phyloP scores from a whole-genome alignment of 2,888 invertebrate genomes.

The Pachliopta kotzebuea region DNA sequence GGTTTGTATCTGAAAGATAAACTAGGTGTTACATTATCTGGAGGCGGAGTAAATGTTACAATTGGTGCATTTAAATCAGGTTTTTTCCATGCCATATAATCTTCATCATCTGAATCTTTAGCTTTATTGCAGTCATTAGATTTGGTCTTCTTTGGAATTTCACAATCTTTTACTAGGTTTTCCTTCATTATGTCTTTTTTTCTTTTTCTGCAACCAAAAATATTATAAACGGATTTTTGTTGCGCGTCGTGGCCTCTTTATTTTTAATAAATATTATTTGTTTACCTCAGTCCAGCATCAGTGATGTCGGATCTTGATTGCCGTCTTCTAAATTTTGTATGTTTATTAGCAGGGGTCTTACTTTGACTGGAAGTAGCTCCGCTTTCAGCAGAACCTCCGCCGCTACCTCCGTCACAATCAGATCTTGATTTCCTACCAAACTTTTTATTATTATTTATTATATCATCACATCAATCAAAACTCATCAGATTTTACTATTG shows the following conservation, averaged over 20 bases:
- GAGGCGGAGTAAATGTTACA: constrained; percentile 71
- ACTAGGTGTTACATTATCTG: constrained; percentile 56
- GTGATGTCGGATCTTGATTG: constrained; percentile 59
- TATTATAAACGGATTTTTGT: background rate
- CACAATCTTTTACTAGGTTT: constrained; percentile 53
- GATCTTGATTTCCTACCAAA: constrained; percentile 55
- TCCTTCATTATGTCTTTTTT: constrained; percentile 67
- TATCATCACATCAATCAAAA: too few species aligned
- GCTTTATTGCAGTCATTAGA: constrained; percentile 56
- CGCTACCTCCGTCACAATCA: constrained; percentile 70
- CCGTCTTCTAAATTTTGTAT: constrained; percentile 62
- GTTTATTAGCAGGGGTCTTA: constrained; percentile 58
- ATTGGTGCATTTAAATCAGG: constrained; percentile 62
- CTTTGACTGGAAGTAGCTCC: constrained; percentile 71
- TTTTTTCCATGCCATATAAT: constrained; percentile 74
- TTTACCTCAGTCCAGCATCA: constrained; percentile 62
- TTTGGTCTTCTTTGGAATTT: constrained; percentile 55
- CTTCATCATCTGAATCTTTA: constrained; percentile 75
- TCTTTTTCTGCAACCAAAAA: constrained; percentile 58
- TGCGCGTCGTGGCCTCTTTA: background rate
- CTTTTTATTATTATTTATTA: background rate
- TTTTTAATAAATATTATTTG: background rate
- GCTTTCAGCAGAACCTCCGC: constrained; percentile 69
- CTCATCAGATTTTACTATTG: too few species aligned
- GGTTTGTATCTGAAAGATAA: constrained; percentile 58